Conservation (phyloP, 2,888 invertebrate species). For the Dryobota labecula region DNA sequence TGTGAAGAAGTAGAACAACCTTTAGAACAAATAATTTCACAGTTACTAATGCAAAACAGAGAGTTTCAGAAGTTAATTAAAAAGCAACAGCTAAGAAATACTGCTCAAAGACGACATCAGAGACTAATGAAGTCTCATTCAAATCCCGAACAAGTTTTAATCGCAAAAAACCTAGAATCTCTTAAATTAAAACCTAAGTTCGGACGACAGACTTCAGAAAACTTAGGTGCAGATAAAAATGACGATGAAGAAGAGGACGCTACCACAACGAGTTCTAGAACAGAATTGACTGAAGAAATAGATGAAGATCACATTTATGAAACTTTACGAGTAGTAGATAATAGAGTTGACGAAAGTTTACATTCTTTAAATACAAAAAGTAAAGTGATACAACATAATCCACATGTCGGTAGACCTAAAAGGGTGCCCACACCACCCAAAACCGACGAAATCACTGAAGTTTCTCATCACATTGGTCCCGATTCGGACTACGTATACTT, state of each 20-base stretch:
- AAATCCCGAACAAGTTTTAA: constrained; percentile 87
- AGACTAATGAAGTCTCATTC: constrained; percentile 89
- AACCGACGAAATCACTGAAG: constrained; percentile 63
- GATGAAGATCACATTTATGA: constrained; percentile 92
- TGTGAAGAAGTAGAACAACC: constrained; percentile 89
- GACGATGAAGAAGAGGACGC: constrained; percentile 64
- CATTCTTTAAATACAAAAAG: constrained; percentile 79
- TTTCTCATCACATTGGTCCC: constrained; percentile 78
- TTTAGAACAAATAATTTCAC: constrained; percentile 95
- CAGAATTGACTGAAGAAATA: constrained; percentile 72
- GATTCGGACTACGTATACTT: constrained; percentile 89
- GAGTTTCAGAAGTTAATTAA: constrained; percentile 95
- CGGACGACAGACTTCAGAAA: constrained; percentile 82
- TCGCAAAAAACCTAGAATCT: constrained; percentile 81
- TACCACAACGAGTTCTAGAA: constrained; percentile 65
- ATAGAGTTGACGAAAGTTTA: constrained; percentile 76
- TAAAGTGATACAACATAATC: constrained; percentile 80
- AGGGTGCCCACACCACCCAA: constrained; percentile 82
- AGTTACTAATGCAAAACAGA: constrained; percentile 95
- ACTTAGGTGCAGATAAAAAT: constrained; percentile 70
- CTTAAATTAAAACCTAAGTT: constrained; percentile 81
- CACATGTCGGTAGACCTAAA: constrained; percentile 76
- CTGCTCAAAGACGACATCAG: constrained; percentile 89
- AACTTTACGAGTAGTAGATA: constrained; percentile 88
- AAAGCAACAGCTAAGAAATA: constrained; percentile 92